Evolutionary conservation across 2,113 vertebrate species (phyloP), one percentile per base, ranked within the genome.

Genomic region (Salvelinus sp.): DNA sequence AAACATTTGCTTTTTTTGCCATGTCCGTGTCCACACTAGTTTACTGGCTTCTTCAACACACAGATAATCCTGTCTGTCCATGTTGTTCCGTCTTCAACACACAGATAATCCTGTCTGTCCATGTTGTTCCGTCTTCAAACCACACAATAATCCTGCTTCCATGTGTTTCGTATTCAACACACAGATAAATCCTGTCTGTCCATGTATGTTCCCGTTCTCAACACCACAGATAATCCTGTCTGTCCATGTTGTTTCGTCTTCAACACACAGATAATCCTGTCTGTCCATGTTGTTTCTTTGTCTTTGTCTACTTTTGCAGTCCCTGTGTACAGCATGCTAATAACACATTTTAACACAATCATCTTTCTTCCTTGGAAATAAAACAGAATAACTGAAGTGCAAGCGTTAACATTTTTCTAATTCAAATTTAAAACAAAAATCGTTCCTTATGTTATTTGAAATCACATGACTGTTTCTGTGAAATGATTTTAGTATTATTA

Each of bases 1-100:
- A 85, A 16, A 20, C 6, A 6, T 79, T 73, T 86, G 80, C 90
- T 91, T 92, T 92, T 90, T 89, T 86, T 75, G 94, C 90, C 89
- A 92, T 72, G 57, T 69, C 20, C 13, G n/a, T 69, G 68, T 48
- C 20, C 64, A 58, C 73, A 73, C 70, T 69, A 72, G 78, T 73
- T 74, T 71, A 85, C 72, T 70, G 82, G 83, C 85, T 70, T 76
- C 75, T 77, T 72, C 73, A 54, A 69, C 54, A 72, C 80, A 80
- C 76, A 76, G 78, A 80, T 79, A 77, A 75, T 80, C 76, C 69
- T 64, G 70, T 10, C 63, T 74, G 64, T 77, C 58, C 6, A 60
- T 60, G 58, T 79, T 80, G 77, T 83, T 77, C 84, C 77, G 77
- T 69, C 74, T 38, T 9, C 33, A 6, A 38, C 33, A 9, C 6